phyloP scores from a whole-genome alignment of 2,113 vertebrate species.

The Passer montanus region DNA sequence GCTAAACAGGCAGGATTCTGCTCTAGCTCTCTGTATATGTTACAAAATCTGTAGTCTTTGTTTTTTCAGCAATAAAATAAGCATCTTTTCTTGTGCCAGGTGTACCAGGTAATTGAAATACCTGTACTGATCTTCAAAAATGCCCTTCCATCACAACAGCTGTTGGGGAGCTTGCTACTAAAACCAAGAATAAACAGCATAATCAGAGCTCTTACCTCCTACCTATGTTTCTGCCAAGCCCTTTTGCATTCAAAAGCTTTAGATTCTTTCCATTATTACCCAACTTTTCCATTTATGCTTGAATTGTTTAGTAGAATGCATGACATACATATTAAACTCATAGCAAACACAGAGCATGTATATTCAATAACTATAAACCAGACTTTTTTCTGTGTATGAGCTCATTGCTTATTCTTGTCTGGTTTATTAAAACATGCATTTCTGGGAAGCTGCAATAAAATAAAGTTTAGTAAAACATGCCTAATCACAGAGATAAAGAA shows the following conservation, averaged over 20 bases:
- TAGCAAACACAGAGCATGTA: slow-evolving; percentile 1
- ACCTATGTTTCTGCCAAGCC: background rate
- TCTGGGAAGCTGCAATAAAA: slow-evolving; percentile 45
- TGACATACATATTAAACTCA: slow-evolving; percentile 7
- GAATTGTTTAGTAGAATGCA: slow-evolving; percentile 24
- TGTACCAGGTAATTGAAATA: background rate
- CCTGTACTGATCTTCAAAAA: background rate
- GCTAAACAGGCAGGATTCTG: background rate
- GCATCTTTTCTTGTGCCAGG: background rate
- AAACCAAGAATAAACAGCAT: background rate
- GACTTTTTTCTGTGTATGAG: background rate
- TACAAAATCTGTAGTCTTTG: background rate
- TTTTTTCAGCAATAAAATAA: background rate
- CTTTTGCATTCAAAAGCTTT: background rate
- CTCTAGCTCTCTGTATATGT: background rate
- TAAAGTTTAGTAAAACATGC: slow-evolving; percentile 40
- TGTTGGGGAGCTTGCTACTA: background rate
- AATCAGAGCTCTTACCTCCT: background rate
- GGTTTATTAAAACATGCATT: slow-evolving; percentile 37
- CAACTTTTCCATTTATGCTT: slow-evolving; percentile 23
- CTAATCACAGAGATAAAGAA: slow-evolving; percentile 30
- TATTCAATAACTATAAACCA: slow-evolving; percentile 39
- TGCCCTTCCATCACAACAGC: background rate
- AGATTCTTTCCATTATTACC: slow-evolving; percentile 12
- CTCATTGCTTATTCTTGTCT: slow-evolving; percentile 53